These are phyloP conservation scores for Pelobates fuscus DNA, from an alignment of 2,113 vertebrate species.

Conservation along the genomic window DNA sequence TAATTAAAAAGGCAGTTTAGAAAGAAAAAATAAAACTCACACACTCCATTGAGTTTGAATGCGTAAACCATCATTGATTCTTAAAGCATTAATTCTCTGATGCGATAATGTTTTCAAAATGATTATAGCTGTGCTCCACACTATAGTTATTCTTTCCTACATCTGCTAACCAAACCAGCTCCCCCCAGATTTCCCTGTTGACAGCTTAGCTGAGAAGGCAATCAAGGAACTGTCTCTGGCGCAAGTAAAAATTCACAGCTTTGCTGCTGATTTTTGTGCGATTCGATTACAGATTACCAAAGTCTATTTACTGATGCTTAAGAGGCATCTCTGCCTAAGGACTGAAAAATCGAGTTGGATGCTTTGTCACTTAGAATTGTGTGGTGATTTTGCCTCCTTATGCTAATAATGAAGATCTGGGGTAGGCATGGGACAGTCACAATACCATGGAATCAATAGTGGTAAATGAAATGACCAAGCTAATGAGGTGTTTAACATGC, in stretches of 20 bases:
- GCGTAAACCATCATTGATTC: too few species aligned
- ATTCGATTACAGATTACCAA: constrained; percentile 48
- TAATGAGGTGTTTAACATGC: not conserved
- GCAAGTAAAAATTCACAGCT: constrained; percentile 41
- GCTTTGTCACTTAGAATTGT: constrained; percentile 10
- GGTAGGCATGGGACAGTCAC: too few species aligned
- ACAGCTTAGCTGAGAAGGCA: constrained; percentile 47
- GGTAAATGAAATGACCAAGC: not conserved
- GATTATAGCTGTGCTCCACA: too few species aligned
- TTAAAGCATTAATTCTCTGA: too few species aligned
- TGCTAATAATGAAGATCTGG: too few species aligned
- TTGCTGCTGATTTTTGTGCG: constrained; percentile 43
- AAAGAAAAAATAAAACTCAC: too few species aligned
- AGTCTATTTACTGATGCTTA: constrained; percentile 47
- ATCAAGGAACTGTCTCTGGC: constrained; percentile 44
- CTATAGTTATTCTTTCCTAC: not conserved
- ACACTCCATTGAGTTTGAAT: too few species aligned
- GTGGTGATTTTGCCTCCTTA: not conserved
- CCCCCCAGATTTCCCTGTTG: constrained; percentile 32
- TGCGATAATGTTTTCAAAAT: too few species aligned
- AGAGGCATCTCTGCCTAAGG: constrained; percentile 41
- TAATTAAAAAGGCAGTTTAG: too few species aligned
- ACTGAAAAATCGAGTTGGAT: constrained; percentile 35
- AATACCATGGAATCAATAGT: not conserved
- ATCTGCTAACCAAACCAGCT: constrained; percentile 19